Conservation (phyloP, 1,140 invertebrate genomes). For the Drosophila sturtevanti region DNA sequence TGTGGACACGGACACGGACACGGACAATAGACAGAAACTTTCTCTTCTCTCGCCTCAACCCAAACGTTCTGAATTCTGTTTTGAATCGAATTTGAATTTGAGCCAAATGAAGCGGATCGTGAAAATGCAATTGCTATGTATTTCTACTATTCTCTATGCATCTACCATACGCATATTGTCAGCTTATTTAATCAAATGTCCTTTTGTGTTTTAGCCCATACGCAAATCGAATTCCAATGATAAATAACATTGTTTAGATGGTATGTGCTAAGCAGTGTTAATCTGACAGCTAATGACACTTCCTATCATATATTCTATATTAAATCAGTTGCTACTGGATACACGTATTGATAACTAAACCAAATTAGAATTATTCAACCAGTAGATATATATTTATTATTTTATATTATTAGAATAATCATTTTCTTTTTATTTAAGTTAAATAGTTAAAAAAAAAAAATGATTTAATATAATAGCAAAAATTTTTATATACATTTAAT, state of each 20-base stretch:
- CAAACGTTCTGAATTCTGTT: constrained; percentile 43
- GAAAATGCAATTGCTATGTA: constrained; percentile 47
- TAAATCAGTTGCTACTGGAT: too few relatives aligned
- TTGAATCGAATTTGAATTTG: constrained; percentile 69
- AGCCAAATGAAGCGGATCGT: constrained; percentile 56
- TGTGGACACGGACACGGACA: constrained; percentile 26
- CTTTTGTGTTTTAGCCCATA: constrained; percentile 10
- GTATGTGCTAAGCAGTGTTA: constrained; percentile 43
- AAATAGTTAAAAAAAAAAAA: too few relatives aligned
- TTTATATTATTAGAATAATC: too few relatives aligned
- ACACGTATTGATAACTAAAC: too few relatives aligned
- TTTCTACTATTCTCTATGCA: constrained; percentile 14
- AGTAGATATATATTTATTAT: too few relatives aligned
- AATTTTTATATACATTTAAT: too few relatives aligned
- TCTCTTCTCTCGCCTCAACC: background rate
- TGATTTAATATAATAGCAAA: too few relatives aligned
- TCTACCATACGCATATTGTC: background rate
- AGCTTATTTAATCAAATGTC: constrained; percentile 49
- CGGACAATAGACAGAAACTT: background rate
- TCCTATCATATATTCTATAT: background rate
- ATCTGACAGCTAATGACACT: constrained; percentile 30
- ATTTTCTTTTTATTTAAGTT: too few relatives aligned
- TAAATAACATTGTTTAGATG: background rate
- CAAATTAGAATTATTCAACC: too few relatives aligned
- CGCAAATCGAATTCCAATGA: background rate